phyloP scores from a whole-genome alignment of 1,140 invertebrate species.

The Tetragnatha versicolor region DNA sequence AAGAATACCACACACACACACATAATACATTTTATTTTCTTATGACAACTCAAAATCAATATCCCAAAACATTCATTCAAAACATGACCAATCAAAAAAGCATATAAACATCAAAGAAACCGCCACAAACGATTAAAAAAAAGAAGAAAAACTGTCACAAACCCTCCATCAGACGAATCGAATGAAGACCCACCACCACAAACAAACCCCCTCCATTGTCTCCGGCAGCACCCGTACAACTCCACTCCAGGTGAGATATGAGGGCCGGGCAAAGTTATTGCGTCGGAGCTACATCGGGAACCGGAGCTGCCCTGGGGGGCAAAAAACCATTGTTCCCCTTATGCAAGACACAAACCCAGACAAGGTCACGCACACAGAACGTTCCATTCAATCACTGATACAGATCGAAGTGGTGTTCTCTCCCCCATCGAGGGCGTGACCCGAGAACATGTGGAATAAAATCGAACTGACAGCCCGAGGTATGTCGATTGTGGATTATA shows the following conservation, averaged over 20 bases:
- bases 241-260: conserved; percentile 44
- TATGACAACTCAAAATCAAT: too few relatives aligned
- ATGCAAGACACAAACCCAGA: conserved; percentile 8
- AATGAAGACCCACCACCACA: background rate
- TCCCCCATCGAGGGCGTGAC: conserved; percentile 33
- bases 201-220: background rate
- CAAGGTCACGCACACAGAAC: background rate
- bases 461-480: conserved; percentile 53
- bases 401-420: conserved; percentile 45
- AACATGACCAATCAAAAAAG: too few relatives aligned
- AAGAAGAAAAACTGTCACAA: too few relatives aligned
- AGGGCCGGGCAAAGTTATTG: conserved; percentile 27
- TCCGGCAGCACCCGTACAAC: background rate
- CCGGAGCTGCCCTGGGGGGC: conserved; percentile 47
- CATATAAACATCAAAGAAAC: too few relatives aligned
- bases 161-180: background rate
- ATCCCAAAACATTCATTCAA: too few relatives aligned
- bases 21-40: too few relatives aligned
- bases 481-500: conserved; percentile 55
- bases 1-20: too few relatives aligned
- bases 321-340: conserved; percentile 31
- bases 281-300: conserved; percentile 39
- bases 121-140: too few relatives aligned
- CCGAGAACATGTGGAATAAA: conserved; percentile 42
- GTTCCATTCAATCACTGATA: conserved; percentile 54